These are phyloP conservation scores for Lysiphlebus fabarum DNA, from an alignment of 1,140 invertebrate species.

Conservation along the genomic window DNA sequence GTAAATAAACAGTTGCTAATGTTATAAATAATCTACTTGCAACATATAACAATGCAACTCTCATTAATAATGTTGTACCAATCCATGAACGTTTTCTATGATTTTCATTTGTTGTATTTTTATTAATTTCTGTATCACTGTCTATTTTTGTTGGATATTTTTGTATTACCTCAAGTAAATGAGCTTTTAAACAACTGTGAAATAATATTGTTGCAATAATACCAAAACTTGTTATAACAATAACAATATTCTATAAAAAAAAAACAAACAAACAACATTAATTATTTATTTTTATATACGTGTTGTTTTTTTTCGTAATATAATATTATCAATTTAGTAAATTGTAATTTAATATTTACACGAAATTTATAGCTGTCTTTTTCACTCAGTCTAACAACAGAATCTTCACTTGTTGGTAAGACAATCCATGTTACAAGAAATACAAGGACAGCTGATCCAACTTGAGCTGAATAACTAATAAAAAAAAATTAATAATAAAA, in stretches of 20 bases:
- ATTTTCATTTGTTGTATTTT: constrained; percentile 17
- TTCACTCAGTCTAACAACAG: constrained; percentile 60
- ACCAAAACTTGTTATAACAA: constrained; percentile 59
- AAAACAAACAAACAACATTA: constrained; percentile 14
- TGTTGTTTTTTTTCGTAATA: constrained; percentile 3
- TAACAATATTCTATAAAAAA: constrained; percentile 57
- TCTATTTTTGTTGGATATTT: constrained; percentile 23
- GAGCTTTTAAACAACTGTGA: constrained; percentile 55
- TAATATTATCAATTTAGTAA: neutral
- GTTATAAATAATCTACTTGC: constrained; percentile 80
- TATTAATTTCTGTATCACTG: constrained; percentile 10
- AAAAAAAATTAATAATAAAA: constrained; percentile 32
- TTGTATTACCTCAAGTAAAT: constrained; percentile 38
- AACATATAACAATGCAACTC: constrained; percentile 65
- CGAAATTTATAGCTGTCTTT: constrained; percentile 73
- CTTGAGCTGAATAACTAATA: constrained; percentile 77
- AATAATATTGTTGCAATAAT: constrained; percentile 59
- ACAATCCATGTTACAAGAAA: constrained; percentile 76
- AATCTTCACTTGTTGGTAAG: constrained; percentile 57
- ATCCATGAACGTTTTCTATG: constrained; percentile 33
- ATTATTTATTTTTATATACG: neutral
- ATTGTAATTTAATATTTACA: constrained; percentile 50
- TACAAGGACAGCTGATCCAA: constrained; percentile 72
- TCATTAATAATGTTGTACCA: constrained; percentile 36
- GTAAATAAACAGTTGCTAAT: constrained; percentile 80